A percentile compares a stretch with the other conserved stretches of the same genome.
These are phyloP conservation scores for Fabriciana adippe DNA, from an alignment of 2,888 invertebrate genomes.

Conservation along the genomic window DNA sequence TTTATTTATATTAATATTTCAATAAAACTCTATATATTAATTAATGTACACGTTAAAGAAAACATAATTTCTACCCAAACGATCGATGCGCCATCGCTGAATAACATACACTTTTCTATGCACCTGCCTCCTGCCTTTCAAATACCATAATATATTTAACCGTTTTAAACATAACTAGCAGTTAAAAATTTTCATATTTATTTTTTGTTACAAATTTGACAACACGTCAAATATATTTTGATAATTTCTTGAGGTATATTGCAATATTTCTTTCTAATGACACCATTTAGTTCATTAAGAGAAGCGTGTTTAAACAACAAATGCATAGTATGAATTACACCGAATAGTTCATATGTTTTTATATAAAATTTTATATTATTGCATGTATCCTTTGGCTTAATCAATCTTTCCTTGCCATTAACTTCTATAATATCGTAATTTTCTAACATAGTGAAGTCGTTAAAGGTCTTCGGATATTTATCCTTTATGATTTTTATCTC, in stretches of 20 bases:
- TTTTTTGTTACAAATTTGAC: constrained; percentile 52
- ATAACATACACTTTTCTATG: too few relatives aligned
- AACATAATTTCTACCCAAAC: too few relatives aligned
- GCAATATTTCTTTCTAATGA: constrained; percentile 67
- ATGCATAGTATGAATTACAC: constrained; percentile 67
- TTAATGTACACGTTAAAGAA: too few relatives aligned
- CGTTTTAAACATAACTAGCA: too few relatives aligned
- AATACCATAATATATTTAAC: too few relatives aligned
- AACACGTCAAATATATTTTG: constrained; percentile 63
- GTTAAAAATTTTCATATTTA: neutral
- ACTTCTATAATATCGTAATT: constrained; percentile 61
- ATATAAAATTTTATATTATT: constrained; percentile 61
- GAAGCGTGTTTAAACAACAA: constrained; percentile 61
- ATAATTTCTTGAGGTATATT: constrained; percentile 70
- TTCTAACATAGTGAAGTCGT: constrained; percentile 64
- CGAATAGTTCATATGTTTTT: constrained; percentile 59
- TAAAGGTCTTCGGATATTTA: constrained; percentile 55
- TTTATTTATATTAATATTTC: too few relatives aligned
- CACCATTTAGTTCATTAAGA: constrained; percentile 55
- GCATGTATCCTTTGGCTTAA: constrained; percentile 54
- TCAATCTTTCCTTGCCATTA: constrained; percentile 54
- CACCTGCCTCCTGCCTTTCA: too few relatives aligned
- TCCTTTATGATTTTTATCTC: constrained; percentile 58
- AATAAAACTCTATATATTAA: too few relatives aligned
- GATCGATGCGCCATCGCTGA: too few relatives aligned